Conservation (phyloP, 2,113 vertebrate species). For the Lasiurus borealis region DNA sequence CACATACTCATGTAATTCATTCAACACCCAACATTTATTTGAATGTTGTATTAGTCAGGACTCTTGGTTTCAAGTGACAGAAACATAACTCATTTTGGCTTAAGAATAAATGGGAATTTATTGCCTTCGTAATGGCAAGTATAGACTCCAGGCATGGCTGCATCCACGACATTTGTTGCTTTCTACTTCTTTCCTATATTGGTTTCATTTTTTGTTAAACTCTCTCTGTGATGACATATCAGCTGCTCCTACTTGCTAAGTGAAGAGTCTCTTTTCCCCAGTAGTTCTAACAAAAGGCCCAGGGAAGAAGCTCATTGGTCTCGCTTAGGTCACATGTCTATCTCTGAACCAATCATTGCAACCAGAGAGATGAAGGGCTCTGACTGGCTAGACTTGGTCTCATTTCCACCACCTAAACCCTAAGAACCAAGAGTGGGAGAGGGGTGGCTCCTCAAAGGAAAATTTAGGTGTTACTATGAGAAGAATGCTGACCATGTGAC, state of each 20-base stretch:
- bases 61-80: slow-evolving; percentile 51
- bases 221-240: neutral
- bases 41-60: slow-evolving; percentile 47
- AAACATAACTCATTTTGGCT: slow-evolving; percentile 50
- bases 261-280: neutral
- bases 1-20: slow-evolving; percentile 23
- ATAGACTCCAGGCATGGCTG: neutral
- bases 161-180: neutral
- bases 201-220: slow-evolving; percentile 41
- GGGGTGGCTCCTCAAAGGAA: neutral
- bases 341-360: slow-evolving; percentile 18
- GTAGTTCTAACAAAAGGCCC: neutral
- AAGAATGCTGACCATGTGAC: neutral
- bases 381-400: slow-evolving; percentile 43
- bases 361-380: neutral
- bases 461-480: neutral
- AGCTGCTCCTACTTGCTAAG: neutral
- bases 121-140: slow-evolving; percentile 5
- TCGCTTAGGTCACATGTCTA: slow-evolving; percentile 1
- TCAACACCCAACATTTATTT: slow-evolving; percentile 58
- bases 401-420: neutral
- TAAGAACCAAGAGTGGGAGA: neutral
- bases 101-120: slow-evolving; percentile 21
- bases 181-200: neutral
- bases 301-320: slow-evolving; percentile 4